Percentiles rank a stretch among this genome's conserved stretches.
These are phyloP conservation scores for Dolichomitus sp. DNA, from an alignment of 2,888 invertebrate species.

Conservation along the genomic window DNA sequence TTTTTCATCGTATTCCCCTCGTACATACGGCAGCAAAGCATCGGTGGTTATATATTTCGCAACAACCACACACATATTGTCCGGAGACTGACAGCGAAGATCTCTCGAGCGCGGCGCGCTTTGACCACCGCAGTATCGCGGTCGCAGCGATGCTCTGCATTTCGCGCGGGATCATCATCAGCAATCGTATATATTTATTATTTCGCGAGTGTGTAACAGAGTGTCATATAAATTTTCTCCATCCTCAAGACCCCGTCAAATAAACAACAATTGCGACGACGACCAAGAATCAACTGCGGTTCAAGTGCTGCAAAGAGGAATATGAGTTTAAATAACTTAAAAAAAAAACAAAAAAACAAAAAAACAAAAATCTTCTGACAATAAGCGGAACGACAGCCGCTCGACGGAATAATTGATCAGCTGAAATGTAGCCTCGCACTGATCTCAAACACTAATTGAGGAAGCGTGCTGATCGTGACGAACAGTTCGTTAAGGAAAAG, in stretches of 20 bases:
- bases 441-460: background rate
- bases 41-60: conserved; percentile 53
- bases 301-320: conserved; percentile 37
- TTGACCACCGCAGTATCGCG: conserved; percentile 55
- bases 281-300: conserved; percentile 48
- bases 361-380: background rate
- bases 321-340: background rate
- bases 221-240: conserved; percentile 63
- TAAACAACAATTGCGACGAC: conserved; percentile 63
- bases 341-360: background rate
- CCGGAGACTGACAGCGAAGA: conserved; percentile 47
- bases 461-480: background rate
- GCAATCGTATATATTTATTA: conserved; percentile 50
- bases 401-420: background rate
- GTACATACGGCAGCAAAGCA: background rate
- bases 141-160: conserved; percentile 40
- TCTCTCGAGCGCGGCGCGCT: conserved; percentile 59
- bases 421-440: background rate
- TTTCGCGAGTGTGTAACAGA: conserved; percentile 46
- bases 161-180: conserved; percentile 49
- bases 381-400: background rate
- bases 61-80: conserved; percentile 60
- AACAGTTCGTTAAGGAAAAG: background rate
- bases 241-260: conserved; percentile 57
- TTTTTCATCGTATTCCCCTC: conserved; percentile 43